Conservation (phyloP, 2,797 vertebrate species). For the Hydrolagus colliei region DNA sequence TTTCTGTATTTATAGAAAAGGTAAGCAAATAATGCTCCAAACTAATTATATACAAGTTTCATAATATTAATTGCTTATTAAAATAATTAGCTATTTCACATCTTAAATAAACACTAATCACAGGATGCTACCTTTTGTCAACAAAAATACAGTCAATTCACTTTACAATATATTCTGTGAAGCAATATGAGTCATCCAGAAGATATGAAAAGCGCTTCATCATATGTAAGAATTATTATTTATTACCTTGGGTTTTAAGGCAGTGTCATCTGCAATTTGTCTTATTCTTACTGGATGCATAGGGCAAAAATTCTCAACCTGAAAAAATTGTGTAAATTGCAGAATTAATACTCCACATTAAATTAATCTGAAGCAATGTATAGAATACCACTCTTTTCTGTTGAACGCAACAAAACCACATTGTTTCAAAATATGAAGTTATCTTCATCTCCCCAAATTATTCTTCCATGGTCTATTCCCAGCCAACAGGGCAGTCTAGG, state of each 20-base stretch:
- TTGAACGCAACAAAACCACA: neutral
- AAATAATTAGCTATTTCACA: neutral
- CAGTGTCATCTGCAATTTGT: neutral
- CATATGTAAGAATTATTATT: no score
- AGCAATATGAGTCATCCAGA: no score
- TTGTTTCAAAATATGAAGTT: neutral
- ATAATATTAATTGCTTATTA: neutral
- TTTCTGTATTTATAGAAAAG: neutral
- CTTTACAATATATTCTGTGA: no score
- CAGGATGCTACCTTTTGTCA: no score
- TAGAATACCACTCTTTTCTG: no score
- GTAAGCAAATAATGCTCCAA: neutral
- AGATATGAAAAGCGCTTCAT: no score
- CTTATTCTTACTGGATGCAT: slow-evolving; percentile 28
- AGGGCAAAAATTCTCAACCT: slow-evolving; percentile 25
- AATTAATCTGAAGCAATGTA: neutral
- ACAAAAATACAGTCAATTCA: no score
- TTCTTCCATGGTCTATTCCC: no score
- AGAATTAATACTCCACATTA: neutral
- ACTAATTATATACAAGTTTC: neutral
- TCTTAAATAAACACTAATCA: neutral
- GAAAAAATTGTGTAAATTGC: neutral
- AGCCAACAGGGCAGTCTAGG: no score
- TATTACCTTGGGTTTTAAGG: slow-evolving; percentile 22
- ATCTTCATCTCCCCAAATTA: neutral